Evolutionary conservation across 1,140 invertebrate genomes (phyloP).

Genomic region (Solenopsis invicta): DNA sequence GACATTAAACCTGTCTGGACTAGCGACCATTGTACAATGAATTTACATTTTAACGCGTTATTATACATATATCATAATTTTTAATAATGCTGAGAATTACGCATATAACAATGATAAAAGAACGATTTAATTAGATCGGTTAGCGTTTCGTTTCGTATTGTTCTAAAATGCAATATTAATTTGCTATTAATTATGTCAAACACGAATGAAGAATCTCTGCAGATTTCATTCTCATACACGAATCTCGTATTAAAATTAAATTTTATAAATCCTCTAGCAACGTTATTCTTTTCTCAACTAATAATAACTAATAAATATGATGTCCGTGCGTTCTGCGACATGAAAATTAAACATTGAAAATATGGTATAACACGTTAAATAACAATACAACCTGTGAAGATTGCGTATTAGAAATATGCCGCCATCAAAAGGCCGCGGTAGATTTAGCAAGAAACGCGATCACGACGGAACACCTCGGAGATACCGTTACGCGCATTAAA

Average conservation of each 20-base stretch:
- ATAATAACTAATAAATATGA: not conserved
- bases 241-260: not conserved
- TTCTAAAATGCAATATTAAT: conserved; percentile 33
- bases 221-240: not conserved
- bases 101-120: conserved; percentile 17
- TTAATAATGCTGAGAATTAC: conserved; percentile 49
- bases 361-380: not conserved
- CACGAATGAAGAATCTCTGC: not conserved
- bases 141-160: conserved; percentile 18
- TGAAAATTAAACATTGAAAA: not conserved
- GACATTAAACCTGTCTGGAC: conserved; percentile 56
- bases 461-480: conserved; percentile 26
- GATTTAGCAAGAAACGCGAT: conserved; percentile 28
- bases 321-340: not conserved
- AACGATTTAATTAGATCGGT: conserved; percentile 38
- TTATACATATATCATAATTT: conserved; percentile 61
- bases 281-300: not conserved
- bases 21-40: conserved; percentile 50
- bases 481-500: conserved; percentile 72
- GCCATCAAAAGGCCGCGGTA: not conserved
- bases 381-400: not conserved
- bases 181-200: not conserved
- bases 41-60: conserved; percentile 61
- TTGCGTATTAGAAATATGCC: not conserved
- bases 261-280: not conserved